Base-by-base conservation (phyloP, 1,140 invertebrate species). In the Dolichoris vasculosae region DNA sequence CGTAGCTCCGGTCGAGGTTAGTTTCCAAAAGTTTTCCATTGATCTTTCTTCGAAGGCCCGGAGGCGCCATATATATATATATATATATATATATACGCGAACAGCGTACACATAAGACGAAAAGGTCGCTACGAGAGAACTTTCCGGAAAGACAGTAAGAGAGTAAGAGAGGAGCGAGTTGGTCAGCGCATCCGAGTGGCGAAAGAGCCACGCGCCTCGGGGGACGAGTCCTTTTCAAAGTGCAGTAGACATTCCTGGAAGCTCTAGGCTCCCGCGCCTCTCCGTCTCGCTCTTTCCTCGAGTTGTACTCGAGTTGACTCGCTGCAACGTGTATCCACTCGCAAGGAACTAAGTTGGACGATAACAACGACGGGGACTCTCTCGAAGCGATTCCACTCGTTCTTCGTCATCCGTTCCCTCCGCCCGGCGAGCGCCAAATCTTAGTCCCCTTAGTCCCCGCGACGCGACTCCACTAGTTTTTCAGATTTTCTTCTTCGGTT, bases 181-280 rank as follows among this genome's bases (percentile, higher is more conserved):
- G 64, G 80, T 51, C 43, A 30, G 23, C 8, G 23, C 38, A 46
- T 67, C 32, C 30, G 76, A 48, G 48, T 76, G 51, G 51, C 43
- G 64, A n/a, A n/a, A n/a, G 79, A 76, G 26, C 20, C 71, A 32
- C 30, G n/a, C 67, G 80, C 76, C 83, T 69, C 85, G 55, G 75
- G 86, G 86, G 84, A 83, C 83, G 64, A 77, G 81, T 48, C 79
- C 85, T 71, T 81, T 81, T 67, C 69, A 86, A 86, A 86, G 86
- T 84, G 73, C 71, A 83, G 55, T 78, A 59, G 63, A 79, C 81
- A 86, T 83, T 87, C 71, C 76, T 46, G 8, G 76, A 6, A 55
- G 48, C 46, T 55, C n/a, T 30, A 6, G 8, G 6, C n/a, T 78
- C 20, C 15, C 35, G 15, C 40, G 35, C 67, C 40, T 38, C 40